These are phyloP conservation scores for Microctonus aethiopoides DNA, from an alignment of 2,888 invertebrate genomes.

Conservation along the genomic window DNA sequence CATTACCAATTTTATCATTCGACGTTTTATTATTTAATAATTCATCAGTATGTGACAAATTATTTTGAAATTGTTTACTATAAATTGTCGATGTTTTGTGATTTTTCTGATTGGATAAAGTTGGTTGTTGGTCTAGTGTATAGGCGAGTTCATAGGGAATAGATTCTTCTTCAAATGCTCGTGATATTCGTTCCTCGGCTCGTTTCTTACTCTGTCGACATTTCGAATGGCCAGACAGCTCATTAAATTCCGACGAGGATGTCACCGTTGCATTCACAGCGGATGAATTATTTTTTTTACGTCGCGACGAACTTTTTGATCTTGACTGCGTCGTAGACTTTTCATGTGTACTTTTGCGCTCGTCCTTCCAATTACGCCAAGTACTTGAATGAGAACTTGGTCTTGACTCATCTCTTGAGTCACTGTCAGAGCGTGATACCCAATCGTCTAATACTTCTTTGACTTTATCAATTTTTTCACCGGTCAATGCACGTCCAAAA, in stretches of 20 bases:
- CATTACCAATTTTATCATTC: neutral
- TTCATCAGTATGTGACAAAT: constrained; percentile 11
- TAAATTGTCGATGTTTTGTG: neutral
- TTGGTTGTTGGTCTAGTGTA: neutral
- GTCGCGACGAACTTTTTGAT: constrained; percentile 12
- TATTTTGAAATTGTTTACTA: constrained; percentile 48
- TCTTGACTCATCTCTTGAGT: constrained; percentile 45
- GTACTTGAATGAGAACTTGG: neutral
- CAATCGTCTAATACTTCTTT: constrained; percentile 62
- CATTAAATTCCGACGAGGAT: constrained; percentile 2
- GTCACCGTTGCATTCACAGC: neutral
- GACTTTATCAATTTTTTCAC: constrained; percentile 60
- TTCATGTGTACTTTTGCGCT: constrained; percentile 13
- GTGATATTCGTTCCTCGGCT: constrained; percentile 61
- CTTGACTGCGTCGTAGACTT: constrained; percentile 15
- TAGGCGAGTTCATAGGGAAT: constrained; percentile 28
- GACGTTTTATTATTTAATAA: constrained; percentile 9
- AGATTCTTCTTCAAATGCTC: constrained; percentile 56
- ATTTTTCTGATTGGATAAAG: no score
- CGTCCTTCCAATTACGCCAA: constrained; percentile 12
- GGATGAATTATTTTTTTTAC: constrained; percentile 16
- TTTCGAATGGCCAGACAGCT: constrained; percentile 41
- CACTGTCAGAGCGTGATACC: constrained; percentile 60
- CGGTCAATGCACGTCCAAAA: constrained; percentile 60
- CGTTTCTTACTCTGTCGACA: constrained; percentile 61